Evolutionary conservation across 2,888 invertebrate species (phyloP).

Genomic region (Drosophila helvetica): DNA sequence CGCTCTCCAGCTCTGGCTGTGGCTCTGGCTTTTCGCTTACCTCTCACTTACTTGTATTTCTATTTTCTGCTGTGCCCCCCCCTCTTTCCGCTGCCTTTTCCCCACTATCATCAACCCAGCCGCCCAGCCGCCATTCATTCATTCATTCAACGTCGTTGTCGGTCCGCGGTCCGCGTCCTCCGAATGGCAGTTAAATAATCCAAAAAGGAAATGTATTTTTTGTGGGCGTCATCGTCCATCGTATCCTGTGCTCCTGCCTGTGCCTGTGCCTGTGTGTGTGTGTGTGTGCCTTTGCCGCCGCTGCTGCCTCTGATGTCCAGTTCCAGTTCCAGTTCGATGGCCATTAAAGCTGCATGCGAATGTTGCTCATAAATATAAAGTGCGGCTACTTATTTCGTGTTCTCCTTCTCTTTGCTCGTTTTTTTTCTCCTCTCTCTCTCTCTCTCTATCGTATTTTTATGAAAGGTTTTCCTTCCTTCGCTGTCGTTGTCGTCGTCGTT

Average conservation of each 20-base stretch:
- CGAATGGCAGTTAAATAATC: constrained; percentile 71
- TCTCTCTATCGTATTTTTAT: constrained; percentile 34
- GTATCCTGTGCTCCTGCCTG: not conserved
- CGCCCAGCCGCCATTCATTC: constrained; percentile 35
- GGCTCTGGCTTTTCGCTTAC: not conserved
- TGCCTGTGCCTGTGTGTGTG: no score
- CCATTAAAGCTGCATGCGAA: constrained; percentile 73
- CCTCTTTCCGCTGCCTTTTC: constrained; percentile 15
- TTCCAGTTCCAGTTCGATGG: constrained; percentile 56
- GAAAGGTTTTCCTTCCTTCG: constrained; percentile 31
- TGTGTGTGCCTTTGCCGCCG: not conserved
- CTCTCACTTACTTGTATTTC: constrained; percentile 34
- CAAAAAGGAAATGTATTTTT: constrained; percentile 68
- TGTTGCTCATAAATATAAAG: constrained; percentile 71
- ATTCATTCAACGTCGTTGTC: constrained; percentile 56
- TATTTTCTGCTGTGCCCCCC: constrained; percentile 24
- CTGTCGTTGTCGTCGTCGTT: constrained; percentile 4
- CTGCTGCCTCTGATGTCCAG: constrained; percentile 30
- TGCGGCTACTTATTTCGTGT: constrained; percentile 66
- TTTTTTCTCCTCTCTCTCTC: not conserved
- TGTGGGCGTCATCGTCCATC: constrained; percentile 57
- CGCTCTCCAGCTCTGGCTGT: not conserved
- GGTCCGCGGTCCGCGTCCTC: not conserved
- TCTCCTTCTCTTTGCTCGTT: constrained; percentile 1
- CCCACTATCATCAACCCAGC: constrained; percentile 18